Evolutionary conservation across 1,140 invertebrate species (phyloP).

Genomic region (Drosophila virilis): DNA sequence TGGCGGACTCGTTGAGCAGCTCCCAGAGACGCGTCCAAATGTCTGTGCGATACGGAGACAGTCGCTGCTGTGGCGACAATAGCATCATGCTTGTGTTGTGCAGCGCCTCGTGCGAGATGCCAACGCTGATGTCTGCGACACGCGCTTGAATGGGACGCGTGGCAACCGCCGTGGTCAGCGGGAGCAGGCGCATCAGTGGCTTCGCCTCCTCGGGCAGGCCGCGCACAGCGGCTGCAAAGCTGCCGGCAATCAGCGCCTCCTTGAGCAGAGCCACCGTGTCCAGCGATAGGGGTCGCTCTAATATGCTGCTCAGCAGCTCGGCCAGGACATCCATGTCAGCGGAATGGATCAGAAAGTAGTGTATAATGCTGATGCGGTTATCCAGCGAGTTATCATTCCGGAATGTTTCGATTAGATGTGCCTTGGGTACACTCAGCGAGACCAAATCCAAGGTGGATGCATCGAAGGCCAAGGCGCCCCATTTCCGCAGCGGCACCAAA

Average conservation of each 20-base stretch:
- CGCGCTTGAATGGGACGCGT: slow-evolving; percentile 77
- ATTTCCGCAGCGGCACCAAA: slow-evolving; percentile 87
- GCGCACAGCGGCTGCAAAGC: slow-evolving; percentile 89
- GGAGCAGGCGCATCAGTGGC: slow-evolving; percentile 88
- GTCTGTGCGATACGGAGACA: slow-evolving; percentile 91
- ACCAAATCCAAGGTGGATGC: slow-evolving; percentile 89
- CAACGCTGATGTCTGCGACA: slow-evolving; percentile 75
- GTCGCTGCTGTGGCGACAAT: slow-evolving; percentile 91
- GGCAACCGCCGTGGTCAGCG: slow-evolving; percentile 87
- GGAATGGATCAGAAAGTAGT: slow-evolving; percentile 91
- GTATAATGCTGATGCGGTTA: slow-evolving; percentile 90
- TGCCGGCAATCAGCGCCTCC: slow-evolving; percentile 90
- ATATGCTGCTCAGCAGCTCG: slow-evolving; percentile 84
- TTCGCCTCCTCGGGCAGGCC: slow-evolving; percentile 89
- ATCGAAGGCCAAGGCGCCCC: slow-evolving; percentile 87
- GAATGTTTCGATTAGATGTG: slow-evolving; percentile 88
- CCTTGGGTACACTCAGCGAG: slow-evolving; percentile 86
- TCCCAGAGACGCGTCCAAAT: slow-evolving; percentile 93
- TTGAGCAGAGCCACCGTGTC: slow-evolving; percentile 87
- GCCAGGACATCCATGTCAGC: slow-evolving; percentile 89
- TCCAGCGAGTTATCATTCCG: slow-evolving; percentile 87
- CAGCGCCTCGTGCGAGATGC: slow-evolving; percentile 87
- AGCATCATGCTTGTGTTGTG: slow-evolving; percentile 93
- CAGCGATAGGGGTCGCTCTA: slow-evolving; percentile 75
- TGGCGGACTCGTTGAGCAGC: slow-evolving; percentile 85